Base-by-base conservation (phyloP, 2,797 vertebrate genomes). In the Lophura swinhoii region DNA sequence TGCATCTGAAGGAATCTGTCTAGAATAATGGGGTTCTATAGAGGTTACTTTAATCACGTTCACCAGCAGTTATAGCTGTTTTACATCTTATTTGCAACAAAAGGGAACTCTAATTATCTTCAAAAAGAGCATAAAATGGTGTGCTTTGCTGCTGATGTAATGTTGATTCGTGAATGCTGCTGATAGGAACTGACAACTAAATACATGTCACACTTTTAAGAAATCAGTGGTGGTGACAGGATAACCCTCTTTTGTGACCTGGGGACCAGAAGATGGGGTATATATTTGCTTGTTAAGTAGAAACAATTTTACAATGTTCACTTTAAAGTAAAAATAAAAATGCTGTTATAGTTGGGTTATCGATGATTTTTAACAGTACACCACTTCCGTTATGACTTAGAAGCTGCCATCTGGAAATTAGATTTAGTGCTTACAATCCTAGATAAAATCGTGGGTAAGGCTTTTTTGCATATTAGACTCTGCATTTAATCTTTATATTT, bases 11-110 rank as follows among this genome's bases (percentile, higher is more conserved):
- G 97, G 98, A 98, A 98, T 98, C 98, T 98, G 98, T 98, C 98
- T 98, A 98, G 98, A 98, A 99, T 99, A 99, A 99, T 99, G 98
- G 98, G 98, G 98, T 98, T 98, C 98, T 98, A 98, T 98, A 97
- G 98, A 99, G 99, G 98, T 98, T 98, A 98, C 98, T 99, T 99
- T 99, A 99, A 99, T 99, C 99, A 99, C 96, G 96, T 98, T 98
- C 98, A 98, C 98, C 98, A 98, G 98, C 98, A 98, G 98, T 99
- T 98, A 98, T 98, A 99, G 98, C 98, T 98, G 98, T 98, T 99
- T 99, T 98, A 98, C 98, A 98, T 99, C 96, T 96, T 98, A 98
- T 98, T 98, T 99, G 98, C 98, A 98, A 97, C 97, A 98, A 98
- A 97, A 98, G 97, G 94, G 97, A 97, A 98, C 98, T 98, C 98